Conservation (phyloP, 2,113 vertebrate species). For the Ondatra zibethicus region DNA sequence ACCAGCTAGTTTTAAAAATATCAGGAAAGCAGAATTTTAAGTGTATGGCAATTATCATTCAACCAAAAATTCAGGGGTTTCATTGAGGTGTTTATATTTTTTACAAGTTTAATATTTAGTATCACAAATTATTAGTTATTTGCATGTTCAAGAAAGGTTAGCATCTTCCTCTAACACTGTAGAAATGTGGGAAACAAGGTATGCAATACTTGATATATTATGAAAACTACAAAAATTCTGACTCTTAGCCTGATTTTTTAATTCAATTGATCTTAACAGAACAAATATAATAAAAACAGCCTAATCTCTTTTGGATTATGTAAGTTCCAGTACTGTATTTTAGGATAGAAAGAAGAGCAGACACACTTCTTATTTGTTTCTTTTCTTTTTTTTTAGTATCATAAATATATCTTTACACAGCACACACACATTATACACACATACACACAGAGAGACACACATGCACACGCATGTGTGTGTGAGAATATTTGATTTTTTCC, state of each 20-base stretch:
- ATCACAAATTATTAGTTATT: neutral
- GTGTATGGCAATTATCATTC: neutral
- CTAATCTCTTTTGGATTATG: neutral
- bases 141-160: neutral
- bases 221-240: neutral
- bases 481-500: neutral
- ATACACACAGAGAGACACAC: neutral
- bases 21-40: neutral
- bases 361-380: neutral
- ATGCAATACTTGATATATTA: neutral
- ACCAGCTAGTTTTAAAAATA: neutral
- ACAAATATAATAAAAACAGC: neutral
- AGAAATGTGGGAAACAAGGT: neutral
- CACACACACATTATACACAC: neutral
- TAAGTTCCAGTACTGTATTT: neutral
- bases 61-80: neutral
- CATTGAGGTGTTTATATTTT: neutral
- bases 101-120: neutral
- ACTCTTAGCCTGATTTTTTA: conserved; percentile 1
- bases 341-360: neutral
- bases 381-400: neutral
- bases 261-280: conserved; percentile 28
- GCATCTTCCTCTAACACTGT: neutral
- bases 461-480: neutral
- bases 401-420: neutral